These are phyloP conservation scores for Oppia nitens DNA, from an alignment of 1,140 invertebrate species.

Conservation along the genomic window DNA sequence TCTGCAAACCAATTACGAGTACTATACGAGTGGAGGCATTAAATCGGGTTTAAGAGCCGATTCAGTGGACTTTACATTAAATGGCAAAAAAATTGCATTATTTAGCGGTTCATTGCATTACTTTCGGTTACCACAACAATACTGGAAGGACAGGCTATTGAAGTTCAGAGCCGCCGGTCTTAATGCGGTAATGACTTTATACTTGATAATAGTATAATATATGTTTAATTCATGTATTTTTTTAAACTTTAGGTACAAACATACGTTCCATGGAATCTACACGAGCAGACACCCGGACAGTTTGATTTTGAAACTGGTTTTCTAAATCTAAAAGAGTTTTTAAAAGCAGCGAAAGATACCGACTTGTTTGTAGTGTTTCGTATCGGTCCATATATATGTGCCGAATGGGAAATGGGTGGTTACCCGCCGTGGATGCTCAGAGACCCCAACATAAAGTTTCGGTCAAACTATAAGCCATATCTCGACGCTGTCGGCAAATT, in stretches of 20 bases:
- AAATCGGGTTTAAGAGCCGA: not conserved
- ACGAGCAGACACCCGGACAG: constrained; percentile 28
- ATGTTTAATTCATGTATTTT: not conserved
- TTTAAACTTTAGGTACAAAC: constrained; percentile 30
- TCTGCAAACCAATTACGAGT: not conserved
- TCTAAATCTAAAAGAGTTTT: constrained; percentile 31
- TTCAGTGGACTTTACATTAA: not conserved
- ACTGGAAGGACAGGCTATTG: constrained; percentile 63
- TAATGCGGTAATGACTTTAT: constrained; percentile 60
- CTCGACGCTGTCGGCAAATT: constrained; percentile 26
- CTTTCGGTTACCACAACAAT: constrained; percentile 57
- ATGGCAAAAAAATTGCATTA: constrained; percentile 60
- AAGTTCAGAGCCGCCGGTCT: constrained; percentile 71
- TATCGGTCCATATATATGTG: constrained; percentile 36
- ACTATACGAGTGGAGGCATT: not conserved
- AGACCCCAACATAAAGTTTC: constrained; percentile 15
- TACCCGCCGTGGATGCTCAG: constrained; percentile 20
- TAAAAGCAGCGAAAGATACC: constrained; percentile 32
- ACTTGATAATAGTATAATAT: not conserved
- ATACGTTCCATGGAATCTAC: constrained; percentile 35
- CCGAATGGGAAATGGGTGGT: constrained; percentile 42
- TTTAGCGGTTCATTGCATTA: constrained; percentile 80
- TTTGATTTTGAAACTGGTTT: constrained; percentile 16
- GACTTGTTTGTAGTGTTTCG: constrained; percentile 34
- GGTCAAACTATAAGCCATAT: constrained; percentile 21